Evolutionary conservation across 2,113 vertebrate species (phyloP), one percentile per base, ranked within the genome.

Genomic region (Clarias magur): DNA sequence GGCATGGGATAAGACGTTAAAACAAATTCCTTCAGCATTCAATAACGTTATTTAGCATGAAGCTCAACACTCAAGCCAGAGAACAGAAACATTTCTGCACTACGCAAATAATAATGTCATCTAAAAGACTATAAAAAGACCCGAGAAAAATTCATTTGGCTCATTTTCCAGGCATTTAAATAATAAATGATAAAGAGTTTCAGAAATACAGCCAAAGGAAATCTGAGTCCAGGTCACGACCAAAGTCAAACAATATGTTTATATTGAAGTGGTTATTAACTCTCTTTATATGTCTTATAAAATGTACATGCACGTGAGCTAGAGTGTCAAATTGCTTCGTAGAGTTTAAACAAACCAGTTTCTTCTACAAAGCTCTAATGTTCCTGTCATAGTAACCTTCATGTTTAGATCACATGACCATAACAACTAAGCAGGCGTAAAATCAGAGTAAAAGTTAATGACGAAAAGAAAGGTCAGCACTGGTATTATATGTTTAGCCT

Each of bases 1-100:
- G 34, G 84, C n/a, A 63, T 25, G 27, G 48, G 76, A 63, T 79
- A 65, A 63, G 38, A 79, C 15, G 25, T 59, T 23, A 59, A 78
- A 79, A 79, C 60, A 76, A 62, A 83, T n/a, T 59, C n/a, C 57
- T 65, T 72, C 17, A 67, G 38, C 9, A 83, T 87, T 83, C 38
- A 83, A 42, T 38, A 27, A 62, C 21, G n/a, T 57, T 23, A 57
- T 78, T 80, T 63, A 80, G 42, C 2, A 2, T 21, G 4, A 3
- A 1, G 25, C 60, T 19, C 59, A 54, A 48, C 8, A 7, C 38
- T 80, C 7, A 63, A 1, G 19, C 68, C 16, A 12, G 8, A 12
- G 38, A 2, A 54, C 17, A 54, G 19, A 27, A 42, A 54, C 65
- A 84, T 60, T 16, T 72, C 6, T 2, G 27, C 25, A 27, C 57